These are phyloP conservation scores for Drosophila bocqueti DNA, from an alignment of 1,140 invertebrate genomes.

Conservation along the genomic window DNA sequence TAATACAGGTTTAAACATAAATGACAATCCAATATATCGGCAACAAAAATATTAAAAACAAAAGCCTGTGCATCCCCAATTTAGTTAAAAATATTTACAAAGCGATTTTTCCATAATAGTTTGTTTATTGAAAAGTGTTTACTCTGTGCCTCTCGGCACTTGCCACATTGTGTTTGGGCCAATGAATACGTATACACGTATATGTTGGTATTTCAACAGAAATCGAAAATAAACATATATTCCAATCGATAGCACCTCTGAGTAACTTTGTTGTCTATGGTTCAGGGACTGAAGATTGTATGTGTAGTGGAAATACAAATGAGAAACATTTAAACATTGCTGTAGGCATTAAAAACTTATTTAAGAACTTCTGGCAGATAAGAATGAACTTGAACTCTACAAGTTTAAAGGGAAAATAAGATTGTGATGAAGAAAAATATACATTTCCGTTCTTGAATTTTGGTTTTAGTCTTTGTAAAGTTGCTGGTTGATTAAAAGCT, in stretches of 20 bases:
- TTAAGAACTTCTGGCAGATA: constrained; percentile 16
- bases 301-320: background rate
- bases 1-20: constrained; percentile 5
- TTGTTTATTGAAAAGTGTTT: constrained; percentile 46
- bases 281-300: constrained; percentile 19
- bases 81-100: constrained; percentile 35
- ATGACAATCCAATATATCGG: background rate
- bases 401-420: background rate
- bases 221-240: constrained; percentile 29
- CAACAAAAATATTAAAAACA: background rate
- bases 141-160: constrained; percentile 41
- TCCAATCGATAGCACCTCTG: constrained; percentile 19
- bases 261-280: constrained; percentile 24
- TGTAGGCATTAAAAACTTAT: background rate
- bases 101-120: constrained; percentile 19
- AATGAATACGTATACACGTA: background rate
- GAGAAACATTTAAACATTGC: background rate
- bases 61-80: background rate
- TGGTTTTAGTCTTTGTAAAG: background rate
- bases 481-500: background rate
- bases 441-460: constrained; percentile 1
- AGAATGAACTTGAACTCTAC: constrained; percentile 41
- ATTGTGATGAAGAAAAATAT: background rate
- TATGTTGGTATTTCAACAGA: constrained; percentile 13
- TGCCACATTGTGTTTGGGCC: constrained; percentile 40